phyloP scores from a whole-genome alignment of 2,113 vertebrate genomes.

The Martes martes region DNA sequence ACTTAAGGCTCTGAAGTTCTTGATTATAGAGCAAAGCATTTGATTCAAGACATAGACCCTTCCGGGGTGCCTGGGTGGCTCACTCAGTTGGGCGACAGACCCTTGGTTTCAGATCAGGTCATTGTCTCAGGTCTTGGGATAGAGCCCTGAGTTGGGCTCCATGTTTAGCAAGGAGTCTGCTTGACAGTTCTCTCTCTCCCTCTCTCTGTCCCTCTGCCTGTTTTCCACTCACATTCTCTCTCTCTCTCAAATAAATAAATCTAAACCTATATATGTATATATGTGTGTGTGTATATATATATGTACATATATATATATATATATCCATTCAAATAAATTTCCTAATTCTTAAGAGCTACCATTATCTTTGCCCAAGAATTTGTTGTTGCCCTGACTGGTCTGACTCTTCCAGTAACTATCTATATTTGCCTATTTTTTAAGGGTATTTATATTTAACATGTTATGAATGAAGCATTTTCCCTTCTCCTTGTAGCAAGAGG shows the following conservation, averaged over 20 bases:
- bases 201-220: background rate
- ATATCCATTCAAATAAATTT: background rate
- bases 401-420: background rate
- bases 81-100: background rate
- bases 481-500: background rate
- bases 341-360: background rate
- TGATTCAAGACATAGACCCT: background rate
- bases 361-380: background rate
- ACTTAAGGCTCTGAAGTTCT: background rate
- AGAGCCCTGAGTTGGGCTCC: background rate
- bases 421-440: constrained; percentile 47
- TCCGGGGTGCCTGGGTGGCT: background rate
- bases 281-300: too few species aligned
- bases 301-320: too few species aligned
- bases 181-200: background rate
- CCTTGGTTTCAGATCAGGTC: background rate
- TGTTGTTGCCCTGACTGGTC: background rate
- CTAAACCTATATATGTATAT: background rate
- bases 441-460: background rate
- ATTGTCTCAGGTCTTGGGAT: background rate
- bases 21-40: background rate
- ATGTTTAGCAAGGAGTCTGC: background rate
- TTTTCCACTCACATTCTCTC: background rate
- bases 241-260: background rate
- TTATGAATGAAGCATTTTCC: constrained; percentile 3